Evolutionary conservation across 64 coral and sea anemone species (phyloP), one percentile per base, ranked within the genome.

Genomic region (Montipora foliosa): DNA sequence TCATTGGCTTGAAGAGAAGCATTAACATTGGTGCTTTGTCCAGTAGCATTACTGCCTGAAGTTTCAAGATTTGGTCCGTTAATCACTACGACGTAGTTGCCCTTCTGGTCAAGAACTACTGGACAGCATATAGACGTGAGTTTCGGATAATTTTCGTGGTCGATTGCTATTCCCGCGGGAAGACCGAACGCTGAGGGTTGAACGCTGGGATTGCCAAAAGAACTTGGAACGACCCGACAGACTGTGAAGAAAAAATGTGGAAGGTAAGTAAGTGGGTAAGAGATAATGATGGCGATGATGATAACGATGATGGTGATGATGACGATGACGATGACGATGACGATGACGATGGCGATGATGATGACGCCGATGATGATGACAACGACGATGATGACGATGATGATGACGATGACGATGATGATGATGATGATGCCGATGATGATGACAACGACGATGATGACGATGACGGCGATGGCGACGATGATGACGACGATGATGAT

Each of bases 81-180:
- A 19, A 25, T 67, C 47, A 10, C 45, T 12, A 86, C 15, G 8
- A 86, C 17, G 6, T 44, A 69, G 45, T 10, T 86, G 7, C 66
- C 66, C 5, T 17, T 49, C n/a, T 69, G 45, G 37, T 47, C 67
- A 45, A 47, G 68, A 19, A 69, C 47, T 1, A 71, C 66, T 11
- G 82, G 82, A 62, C 82, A 86, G n/a, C 17, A 72, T 50, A 86
- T n/a, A 17, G 82, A 86, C 4, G 71, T 7, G 47, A 86, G 46
- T 71, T 50, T 70, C 17, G 82, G 82, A 72, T 70, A 86, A 50
- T 86, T 86, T 3, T 71, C 62, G n/a, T 86, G 68, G 66, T 86
- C 82, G 82, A 71, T 71, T 3, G 82, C 82, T 22, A 72, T 70
- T 47, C 82, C 82, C 19, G 82, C 44, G 17, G 46, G 45, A 71